Evolutionary conservation across 2,797 vertebrate species (phyloP), one percentile per base, ranked within the genome.

Genomic region (Acridotheres tristis): DNA sequence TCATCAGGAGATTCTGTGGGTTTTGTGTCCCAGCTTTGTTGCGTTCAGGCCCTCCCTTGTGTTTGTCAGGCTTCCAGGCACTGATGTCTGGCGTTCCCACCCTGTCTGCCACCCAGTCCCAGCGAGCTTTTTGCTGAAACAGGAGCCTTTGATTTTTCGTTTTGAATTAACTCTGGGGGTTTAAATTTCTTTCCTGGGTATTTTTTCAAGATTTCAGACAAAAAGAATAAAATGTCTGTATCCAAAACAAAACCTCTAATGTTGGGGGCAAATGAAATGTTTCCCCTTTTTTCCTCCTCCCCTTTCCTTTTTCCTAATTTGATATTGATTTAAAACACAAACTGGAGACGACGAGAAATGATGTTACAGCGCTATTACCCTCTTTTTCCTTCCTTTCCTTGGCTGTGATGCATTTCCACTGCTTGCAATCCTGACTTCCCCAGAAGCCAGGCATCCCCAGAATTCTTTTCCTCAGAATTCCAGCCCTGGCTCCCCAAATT

Each of bases 51-150:
- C 86, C 92, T 95, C 90, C 92, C 95, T 76, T 76, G 80, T 85
- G 57, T 73, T 91, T 96, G 94, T 96, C 95, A 96, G 77, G 62
- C 90, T 96, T 95, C 96, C 96, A 96, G 95, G 69, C 67, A 76
- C 93, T 95, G 85, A 55, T 94, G 95, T 95, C 96, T 96, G 95
- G 91, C 65, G 34, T 94, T 96, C 92, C 94, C 96, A 89, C 93
- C 96, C 96, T 82, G 96, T 96, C 96, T 96, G 94, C 95, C 94
- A 95, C 96, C 92, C 93, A 73, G 88, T 94, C 93, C 94, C 93
- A 82, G 67, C 0, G 7, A 94, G 94, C 74, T 85, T 94, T 74
- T 45, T 89, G 90, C 93, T 96, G 90, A 85, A 94, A 68, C 54
- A 73, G 83, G 80, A 95, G 67, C 74, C 74, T 94, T 94, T 88